phyloP scores from a whole-genome alignment of 2,797 vertebrate species.

The Pygocentrus nattereri region DNA sequence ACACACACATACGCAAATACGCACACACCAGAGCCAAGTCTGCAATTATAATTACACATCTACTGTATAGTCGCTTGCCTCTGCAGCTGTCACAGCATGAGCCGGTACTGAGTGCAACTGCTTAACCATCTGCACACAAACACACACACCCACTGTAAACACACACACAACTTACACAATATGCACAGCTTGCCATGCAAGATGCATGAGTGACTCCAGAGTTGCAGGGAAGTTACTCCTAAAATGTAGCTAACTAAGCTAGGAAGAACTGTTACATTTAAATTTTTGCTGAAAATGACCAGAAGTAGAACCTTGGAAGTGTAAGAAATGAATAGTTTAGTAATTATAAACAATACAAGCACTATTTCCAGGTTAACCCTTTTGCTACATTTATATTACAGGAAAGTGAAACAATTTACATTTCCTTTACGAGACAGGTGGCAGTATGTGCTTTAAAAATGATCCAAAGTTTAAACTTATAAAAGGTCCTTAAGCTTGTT shows the following conservation, averaged over 20 bases:
- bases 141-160: background rate
- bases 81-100: slow-evolving; percentile 23
- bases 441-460: too few species aligned
- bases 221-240: background rate
- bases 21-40: slow-evolving; percentile 10
- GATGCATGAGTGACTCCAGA: background rate
- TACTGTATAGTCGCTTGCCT: slow-evolving; percentile 14
- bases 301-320: background rate
- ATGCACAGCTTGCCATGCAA: slow-evolving; percentile 18
- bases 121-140: slow-evolving; percentile 15
- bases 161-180: background rate
- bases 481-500: too few species aligned
- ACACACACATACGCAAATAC: slow-evolving; percentile 25
- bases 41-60: slow-evolving; percentile 25
- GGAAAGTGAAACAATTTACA: background rate
- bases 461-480: too few species aligned
- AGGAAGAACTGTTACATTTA: background rate
- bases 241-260: background rate
- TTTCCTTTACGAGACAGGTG: background rate
- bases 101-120: slow-evolving; percentile 13
- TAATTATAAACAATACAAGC: background rate
- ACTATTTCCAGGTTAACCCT: background rate
- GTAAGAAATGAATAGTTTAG: background rate
- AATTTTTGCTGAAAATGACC: background rate
- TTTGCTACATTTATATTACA: background rate